phyloP scores from a whole-genome alignment of 2,888 invertebrate species.

The Doris montereyensis region DNA sequence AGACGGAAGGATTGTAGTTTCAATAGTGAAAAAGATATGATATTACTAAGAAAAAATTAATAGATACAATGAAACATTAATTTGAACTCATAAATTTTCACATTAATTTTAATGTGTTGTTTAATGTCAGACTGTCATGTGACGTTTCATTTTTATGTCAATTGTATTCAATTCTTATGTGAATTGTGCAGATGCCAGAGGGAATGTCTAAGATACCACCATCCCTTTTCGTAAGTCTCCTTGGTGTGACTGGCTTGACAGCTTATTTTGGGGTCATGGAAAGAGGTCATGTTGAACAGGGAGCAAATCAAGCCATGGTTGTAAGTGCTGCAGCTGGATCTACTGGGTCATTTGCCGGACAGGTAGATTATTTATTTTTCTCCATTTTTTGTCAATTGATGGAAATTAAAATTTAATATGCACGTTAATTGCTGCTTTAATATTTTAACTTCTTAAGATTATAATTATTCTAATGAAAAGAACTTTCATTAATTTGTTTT shows the following conservation, averaged over 20 bases:
- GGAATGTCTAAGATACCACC: constrained; percentile 39
- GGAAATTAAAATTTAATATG: too few species aligned
- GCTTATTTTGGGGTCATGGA: constrained; percentile 68
- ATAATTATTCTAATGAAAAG: neutral
- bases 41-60: too few species aligned
- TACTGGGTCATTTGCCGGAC: constrained; percentile 72
- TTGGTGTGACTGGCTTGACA: constrained; percentile 70
- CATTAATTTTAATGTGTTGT: neutral
- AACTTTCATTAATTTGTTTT: neutral
- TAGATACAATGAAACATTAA: too few species aligned
- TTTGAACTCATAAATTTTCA: too few species aligned
- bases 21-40: too few species aligned
- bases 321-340: constrained; percentile 73
- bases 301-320: constrained; percentile 68
- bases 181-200: constrained; percentile 44
- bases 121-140: neutral
- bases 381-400: too few species aligned
- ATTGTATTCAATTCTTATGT: neutral
- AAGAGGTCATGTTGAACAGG: constrained; percentile 65
- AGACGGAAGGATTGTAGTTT: too few species aligned
- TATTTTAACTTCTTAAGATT: neutral
- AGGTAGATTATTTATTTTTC: too few species aligned
- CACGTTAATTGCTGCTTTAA: too few species aligned
- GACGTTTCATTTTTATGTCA: neutral
- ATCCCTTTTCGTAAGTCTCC: constrained; percentile 54